Base-by-base conservation (phyloP, 2,797 vertebrate species). In the Sternarchorhynchus goeldii region DNA sequence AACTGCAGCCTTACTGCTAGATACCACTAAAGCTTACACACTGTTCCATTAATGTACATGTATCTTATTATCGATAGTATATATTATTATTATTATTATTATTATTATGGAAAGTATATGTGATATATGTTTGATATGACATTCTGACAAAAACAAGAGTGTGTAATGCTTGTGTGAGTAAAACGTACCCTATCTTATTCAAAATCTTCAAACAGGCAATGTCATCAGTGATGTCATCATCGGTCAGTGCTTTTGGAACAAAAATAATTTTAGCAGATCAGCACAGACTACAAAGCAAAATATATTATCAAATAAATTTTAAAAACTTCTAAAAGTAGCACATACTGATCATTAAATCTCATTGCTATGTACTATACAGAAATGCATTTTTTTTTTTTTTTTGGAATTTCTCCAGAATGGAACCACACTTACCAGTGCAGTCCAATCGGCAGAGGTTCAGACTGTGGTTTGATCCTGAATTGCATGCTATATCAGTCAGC, bases 211-310 rank as follows among this genome's bases (percentile, higher is more conserved):
- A 34, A 71, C 89, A 90, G 0, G 12, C 8, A 0, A 88, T 34
- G 69, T 89, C 89, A 60, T 90, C 85, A 0, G 1, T 63, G 1
- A 91, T 82, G 75, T 90, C 25, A 7, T 88, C 84, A 55, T 91
- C 87, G 0, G 29, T 76, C 74, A 90, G 86, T 64, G 75, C 89
- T 91, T 39, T 69, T 1, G 0, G 18, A 45, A 5, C 36, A 62
- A 62, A 17, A 57, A 8, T 0, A 36, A 69, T 4, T 0, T 59
- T n/a, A 29, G 29, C 39, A 34, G 16, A 39, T 6, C 7, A 2
- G 5, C 20, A 20, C 5, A 50, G 45, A 50, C 4, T 56, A 3
- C 36, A 29, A 16, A 17, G 3, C 57, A 21, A 45, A 5, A 34
- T 21, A 29, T 41, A 25, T 4, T 1, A 12, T 50, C 45, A 50